Conservation (phyloP, 2,888 invertebrate genomes). For the Epistrophella euchroma region DNA sequence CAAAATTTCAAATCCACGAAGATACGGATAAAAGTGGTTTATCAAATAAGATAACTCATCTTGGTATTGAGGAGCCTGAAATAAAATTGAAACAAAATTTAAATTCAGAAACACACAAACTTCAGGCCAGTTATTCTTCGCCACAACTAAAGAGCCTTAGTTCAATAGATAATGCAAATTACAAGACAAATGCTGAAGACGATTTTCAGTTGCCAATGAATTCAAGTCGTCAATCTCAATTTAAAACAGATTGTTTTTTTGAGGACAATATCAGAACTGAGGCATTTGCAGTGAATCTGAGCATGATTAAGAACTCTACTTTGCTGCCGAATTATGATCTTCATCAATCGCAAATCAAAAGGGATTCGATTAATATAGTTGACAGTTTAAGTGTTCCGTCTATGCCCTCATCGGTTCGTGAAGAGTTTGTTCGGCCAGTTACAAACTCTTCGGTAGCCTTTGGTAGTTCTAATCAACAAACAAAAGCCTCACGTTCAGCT, state of each 20-base stretch:
- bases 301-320: slow-evolving; percentile 82
- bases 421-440: not conserved
- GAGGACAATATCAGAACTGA: slow-evolving; percentile 82
- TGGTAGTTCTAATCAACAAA: not conserved
- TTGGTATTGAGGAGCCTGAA: not conserved
- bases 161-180: not conserved
- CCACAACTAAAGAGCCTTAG: slow-evolving; percentile 15
- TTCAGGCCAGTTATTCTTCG: not conserved
- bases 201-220: not conserved
- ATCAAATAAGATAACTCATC: slow-evolving; percentile 3
- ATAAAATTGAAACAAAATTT: not conserved
- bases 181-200: not conserved
- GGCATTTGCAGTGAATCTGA: slow-evolving; percentile 80
- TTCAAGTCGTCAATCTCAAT: not conserved
- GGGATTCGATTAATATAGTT: slow-evolving; percentile 56
- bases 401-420: not conserved
- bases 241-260: slow-evolving; percentile 73
- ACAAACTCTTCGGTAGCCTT: not conserved
- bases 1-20: slow-evolving; percentile 19
- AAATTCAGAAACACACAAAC: not conserved
- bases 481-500: not conserved
- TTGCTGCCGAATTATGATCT: slow-evolving; percentile 77
- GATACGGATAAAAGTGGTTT: not conserved
- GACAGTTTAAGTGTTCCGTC: not conserved
- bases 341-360: slow-evolving; percentile 72